Percentiles rank a stretch among this genome's conserved stretches.
Conservation (phyloP, 2,113 vertebrate species). For the Terrapene triunguis region DNA sequence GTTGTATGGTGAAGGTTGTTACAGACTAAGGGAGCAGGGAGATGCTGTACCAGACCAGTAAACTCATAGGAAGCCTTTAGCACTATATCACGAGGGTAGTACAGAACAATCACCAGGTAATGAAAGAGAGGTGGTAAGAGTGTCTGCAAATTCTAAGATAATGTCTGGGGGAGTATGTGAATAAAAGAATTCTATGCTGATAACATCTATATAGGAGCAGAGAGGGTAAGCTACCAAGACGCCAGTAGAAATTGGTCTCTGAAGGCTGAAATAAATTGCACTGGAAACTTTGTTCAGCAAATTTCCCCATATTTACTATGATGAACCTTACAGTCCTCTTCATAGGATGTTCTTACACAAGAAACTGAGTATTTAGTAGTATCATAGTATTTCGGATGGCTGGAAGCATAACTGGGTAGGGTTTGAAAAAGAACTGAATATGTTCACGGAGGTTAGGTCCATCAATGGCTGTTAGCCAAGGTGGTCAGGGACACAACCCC, state of each 20-base stretch:
- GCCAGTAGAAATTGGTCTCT: constrained; percentile 1
- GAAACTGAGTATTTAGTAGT: neutral
- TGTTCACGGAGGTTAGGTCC: neutral
- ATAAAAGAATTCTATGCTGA: neutral
- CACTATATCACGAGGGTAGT: neutral
- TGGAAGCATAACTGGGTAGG: too few relatives aligned
- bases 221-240: neutral
- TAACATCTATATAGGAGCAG: neutral
- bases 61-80: neutral
- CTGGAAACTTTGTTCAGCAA: neutral
- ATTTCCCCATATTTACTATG: neutral
- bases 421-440: neutral
- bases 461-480: too few relatives aligned
- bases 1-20: accelerated
- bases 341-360: neutral
- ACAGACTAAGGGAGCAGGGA: neutral
- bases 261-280: constrained; percentile 7
- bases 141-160: constrained; percentile 20
- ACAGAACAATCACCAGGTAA: neutral
- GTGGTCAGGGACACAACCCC: too few relatives aligned
- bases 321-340: constrained; percentile 14
- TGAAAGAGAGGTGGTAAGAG: constrained; percentile 41
- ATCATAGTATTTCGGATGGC: neutral
- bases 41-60: neutral
- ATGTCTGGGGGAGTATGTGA: constrained; percentile 16